These are phyloP conservation scores for Plodia interpunctella DNA, from an alignment of 1,140 invertebrate genomes.

Conservation along the genomic window DNA sequence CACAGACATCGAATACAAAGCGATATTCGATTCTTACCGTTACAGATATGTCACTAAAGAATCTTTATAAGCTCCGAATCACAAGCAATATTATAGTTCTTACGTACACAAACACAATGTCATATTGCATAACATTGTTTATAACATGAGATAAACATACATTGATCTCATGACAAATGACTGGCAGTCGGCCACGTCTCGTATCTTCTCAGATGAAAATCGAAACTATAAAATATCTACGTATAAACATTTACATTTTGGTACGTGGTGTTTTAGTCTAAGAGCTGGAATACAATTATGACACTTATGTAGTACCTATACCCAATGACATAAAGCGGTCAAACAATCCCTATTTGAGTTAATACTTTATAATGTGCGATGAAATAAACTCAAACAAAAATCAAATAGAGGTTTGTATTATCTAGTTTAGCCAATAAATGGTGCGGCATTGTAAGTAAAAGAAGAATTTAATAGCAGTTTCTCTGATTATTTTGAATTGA, in stretches of 20 bases:
- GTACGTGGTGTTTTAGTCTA: slow-evolving; percentile 1
- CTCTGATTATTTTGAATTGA: too few relatives aligned
- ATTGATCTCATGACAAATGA: slow-evolving; percentile 57
- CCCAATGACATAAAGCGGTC: background rate
- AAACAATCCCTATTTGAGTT: too few relatives aligned
- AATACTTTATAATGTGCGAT: too few relatives aligned
- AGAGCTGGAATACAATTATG: background rate
- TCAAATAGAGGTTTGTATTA: too few relatives aligned
- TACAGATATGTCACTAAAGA: too few relatives aligned
- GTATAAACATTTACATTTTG: slow-evolving; percentile 74
- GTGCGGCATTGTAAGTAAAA: too few relatives aligned
- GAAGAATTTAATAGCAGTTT: too few relatives aligned
- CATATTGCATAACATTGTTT: slow-evolving; percentile 21
- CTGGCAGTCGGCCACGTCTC: slow-evolving; percentile 41
- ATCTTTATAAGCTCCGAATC: background rate
- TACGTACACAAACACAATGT: background rate
- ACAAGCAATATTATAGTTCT: background rate
- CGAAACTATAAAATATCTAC: slow-evolving; percentile 36
- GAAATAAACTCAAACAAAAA: too few relatives aligned
- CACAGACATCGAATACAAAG: too few relatives aligned
- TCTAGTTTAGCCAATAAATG: too few relatives aligned
- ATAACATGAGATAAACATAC: slow-evolving; percentile 15
- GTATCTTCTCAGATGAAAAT: slow-evolving; percentile 43
- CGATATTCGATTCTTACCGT: too few relatives aligned
- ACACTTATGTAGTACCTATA: background rate